Conservation (phyloP, 2,888 invertebrate genomes). For the Brenthis hecate region DNA sequence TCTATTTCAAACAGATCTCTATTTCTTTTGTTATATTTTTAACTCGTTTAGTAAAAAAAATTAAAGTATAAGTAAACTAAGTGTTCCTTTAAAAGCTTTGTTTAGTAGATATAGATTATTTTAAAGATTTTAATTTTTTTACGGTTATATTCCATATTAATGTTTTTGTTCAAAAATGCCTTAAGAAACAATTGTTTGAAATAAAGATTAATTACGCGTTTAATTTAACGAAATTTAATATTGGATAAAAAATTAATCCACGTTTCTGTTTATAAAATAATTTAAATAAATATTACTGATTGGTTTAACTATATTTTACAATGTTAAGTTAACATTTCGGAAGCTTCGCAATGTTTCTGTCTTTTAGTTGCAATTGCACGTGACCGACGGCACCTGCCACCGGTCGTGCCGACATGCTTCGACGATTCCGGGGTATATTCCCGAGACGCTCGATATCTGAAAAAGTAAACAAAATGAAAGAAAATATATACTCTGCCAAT, state of each 20-base stretch:
- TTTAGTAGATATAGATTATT: no score
- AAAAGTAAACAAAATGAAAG: slow-evolving; percentile 26
- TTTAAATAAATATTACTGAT: background rate
- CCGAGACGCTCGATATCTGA: slow-evolving; percentile 43
- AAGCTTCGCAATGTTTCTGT: slow-evolving; percentile 40
- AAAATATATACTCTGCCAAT: slow-evolving; percentile 21
- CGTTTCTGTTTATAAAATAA: background rate
- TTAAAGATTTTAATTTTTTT: no score
- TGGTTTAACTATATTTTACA: slow-evolving; percentile 1
- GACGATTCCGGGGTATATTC: slow-evolving; percentile 47
- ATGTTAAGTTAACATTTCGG: slow-evolving; percentile 19
- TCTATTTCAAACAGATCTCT: background rate
- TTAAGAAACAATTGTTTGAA: no score
- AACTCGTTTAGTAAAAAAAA: background rate
- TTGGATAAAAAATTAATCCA: no score
- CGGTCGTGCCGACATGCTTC: slow-evolving; percentile 59
- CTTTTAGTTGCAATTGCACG: slow-evolving; percentile 58
- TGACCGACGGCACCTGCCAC: slow-evolving; percentile 65
- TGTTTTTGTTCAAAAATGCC: no score
- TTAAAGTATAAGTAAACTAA: background rate
- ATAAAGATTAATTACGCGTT: no score
- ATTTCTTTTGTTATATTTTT: slow-evolving; percentile 1
- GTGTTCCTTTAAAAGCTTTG: background rate
- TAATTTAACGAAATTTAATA: no score
- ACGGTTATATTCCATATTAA: no score